Evolutionary conservation across 2,888 invertebrate genomes (phyloP), one percentile per base, ranked within the genome.

Genomic region (Mythimna pallens): DNA sequence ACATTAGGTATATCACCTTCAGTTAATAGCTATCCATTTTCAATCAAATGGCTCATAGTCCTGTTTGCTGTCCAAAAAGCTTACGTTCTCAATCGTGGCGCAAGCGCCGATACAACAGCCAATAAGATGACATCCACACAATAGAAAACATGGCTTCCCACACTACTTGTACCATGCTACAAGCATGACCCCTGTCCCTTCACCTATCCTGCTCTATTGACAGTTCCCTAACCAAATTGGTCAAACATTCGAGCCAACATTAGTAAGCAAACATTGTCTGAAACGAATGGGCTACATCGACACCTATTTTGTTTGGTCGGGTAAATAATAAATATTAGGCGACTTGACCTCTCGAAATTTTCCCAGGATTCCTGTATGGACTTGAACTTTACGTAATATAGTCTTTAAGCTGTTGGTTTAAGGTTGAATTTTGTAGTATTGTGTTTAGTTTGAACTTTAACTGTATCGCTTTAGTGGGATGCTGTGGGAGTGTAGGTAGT

Each of bases 271-370:
- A 86, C 89, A 85, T 87, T 88, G 84, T 88, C 89, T 89, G 89
- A 89, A 86, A 87, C 89, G 88, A 89, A 90, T 88, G 90, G 91
- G 89, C 90, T 88, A 91, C 92, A 90, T 92, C 92, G 90, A 93
- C 94, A 94, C 94, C 94, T 94, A 90, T 91, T 84, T 86, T 92
- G 88, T 92, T 93, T 92, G 89, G 85, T 63, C 62, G 87, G 77
- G 88, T 87, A 94, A 94, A 94, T 87, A 93, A 75, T 75, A 85
- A 84, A 88, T 82, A 82, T 84, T 87, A 81, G 86, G 73, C 77
- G 73, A 89, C 86, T 90, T 92, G 90, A 92, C 92, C 92, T 87
- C 87, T 86, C 89, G 82, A 89, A 90, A 90, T 86, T 83, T 94
- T 94, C 94, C 93, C 94, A 94, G 92, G 93, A 87, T 85, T 52